Percentiles rank a stretch among this genome's conserved stretches.
phyloP scores from a whole-genome alignment of 2,797 vertebrate genomes.

The Enteromius anoplus region DNA sequence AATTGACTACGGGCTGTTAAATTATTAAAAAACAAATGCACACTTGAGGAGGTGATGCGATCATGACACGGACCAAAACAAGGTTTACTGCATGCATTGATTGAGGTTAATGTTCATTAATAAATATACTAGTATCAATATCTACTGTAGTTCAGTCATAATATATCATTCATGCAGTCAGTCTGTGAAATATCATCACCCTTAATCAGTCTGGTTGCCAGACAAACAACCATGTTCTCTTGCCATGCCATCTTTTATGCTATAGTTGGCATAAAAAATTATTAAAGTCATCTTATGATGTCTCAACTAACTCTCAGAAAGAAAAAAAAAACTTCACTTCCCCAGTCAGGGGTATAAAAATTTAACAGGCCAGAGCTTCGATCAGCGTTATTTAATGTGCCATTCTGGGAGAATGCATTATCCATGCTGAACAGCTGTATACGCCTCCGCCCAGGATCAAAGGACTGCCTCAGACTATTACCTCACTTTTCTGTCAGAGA shows the following conservation, averaged over 20 bases:
- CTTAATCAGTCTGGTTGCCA: neutral
- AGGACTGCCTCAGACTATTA: constrained; percentile 29
- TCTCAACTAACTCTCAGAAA: constrained; percentile 1
- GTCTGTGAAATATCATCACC: neutral
- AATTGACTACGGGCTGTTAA: too few relatives aligned
- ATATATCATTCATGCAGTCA: neutral
- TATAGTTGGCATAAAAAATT: neutral
- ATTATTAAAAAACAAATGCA: too few relatives aligned
- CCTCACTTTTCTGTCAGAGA: constrained; percentile 17
- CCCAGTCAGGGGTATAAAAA: neutral
- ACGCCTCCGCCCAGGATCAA: constrained; percentile 9
- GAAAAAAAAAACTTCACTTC: neutral
- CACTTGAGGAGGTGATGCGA: too few relatives aligned
- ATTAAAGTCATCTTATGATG: constrained; percentile 9
- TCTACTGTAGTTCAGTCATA: neutral
- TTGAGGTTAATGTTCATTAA: neutral
- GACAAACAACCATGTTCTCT: neutral
- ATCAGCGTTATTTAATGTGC: constrained; percentile 38
- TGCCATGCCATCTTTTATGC: neutral
- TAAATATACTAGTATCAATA: neutral
- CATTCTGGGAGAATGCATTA: constrained; percentile 35
- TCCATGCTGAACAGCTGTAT: constrained; percentile 11
- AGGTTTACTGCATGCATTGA: neutral
- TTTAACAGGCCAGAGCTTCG: constrained; percentile 2
- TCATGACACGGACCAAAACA: neutral